These are phyloP conservation scores for Scaeva pyrastri DNA, from an alignment of 2,888 invertebrate genomes.

Conservation along the genomic window DNA sequence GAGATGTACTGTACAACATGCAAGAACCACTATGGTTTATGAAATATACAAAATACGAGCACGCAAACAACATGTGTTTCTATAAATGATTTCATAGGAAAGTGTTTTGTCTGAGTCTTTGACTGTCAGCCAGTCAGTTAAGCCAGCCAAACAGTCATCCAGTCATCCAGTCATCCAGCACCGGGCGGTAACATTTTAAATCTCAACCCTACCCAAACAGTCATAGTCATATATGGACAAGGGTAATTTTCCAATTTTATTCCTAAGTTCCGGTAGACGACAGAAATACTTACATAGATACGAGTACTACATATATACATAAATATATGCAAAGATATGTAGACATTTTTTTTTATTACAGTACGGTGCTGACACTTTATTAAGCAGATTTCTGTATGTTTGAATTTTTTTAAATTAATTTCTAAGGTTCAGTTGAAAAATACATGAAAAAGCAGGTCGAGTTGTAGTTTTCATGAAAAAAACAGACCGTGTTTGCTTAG, in stretches of 20 bases:
- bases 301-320: too few relatives aligned
- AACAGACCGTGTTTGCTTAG: too few relatives aligned
- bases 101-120: constrained; percentile 26
- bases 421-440: too few relatives aligned
- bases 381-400: too few relatives aligned
- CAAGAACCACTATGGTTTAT: neutral
- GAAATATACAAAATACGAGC: neutral
- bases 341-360: neutral
- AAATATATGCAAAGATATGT: constrained; percentile 24
- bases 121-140: neutral
- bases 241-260: constrained; percentile 73
- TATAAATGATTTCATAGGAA: constrained; percentile 8
- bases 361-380: neutral
- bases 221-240: constrained; percentile 61
- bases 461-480: too few relatives aligned
- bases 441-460: too few relatives aligned
- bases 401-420: too few relatives aligned
- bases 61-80: constrained; percentile 54
- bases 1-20: too few relatives aligned
- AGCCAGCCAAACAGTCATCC: neutral
- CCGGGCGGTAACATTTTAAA: constrained; percentile 20
- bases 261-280: constrained; percentile 71
- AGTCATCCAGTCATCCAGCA: neutral
- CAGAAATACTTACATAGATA: constrained; percentile 48
- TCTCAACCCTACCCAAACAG: constrained; percentile 48